Conservation (phyloP, 2,113 vertebrate genomes). For the Burhinus oedicnemus region DNA sequence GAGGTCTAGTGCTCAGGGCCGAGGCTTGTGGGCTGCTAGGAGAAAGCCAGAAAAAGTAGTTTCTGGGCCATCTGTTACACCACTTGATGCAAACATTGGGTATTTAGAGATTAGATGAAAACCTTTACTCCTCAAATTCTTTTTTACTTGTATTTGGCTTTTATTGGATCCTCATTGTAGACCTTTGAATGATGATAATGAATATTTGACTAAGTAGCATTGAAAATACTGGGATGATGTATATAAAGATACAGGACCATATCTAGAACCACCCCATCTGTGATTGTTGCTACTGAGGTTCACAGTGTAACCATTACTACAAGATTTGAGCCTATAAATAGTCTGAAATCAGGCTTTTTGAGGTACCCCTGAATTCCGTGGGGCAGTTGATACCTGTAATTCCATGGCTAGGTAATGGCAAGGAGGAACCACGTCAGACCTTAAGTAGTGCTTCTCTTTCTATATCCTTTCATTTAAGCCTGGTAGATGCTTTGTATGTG, state of each 20-base stretch:
- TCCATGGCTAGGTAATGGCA: background rate
- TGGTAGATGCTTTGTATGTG: background rate
- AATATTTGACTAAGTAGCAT: background rate
- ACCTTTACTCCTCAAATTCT: background rate
- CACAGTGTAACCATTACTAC: background rate
- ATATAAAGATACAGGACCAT: accelerated
- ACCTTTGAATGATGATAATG: background rate
- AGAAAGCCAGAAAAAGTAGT: background rate
- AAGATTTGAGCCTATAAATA: background rate
- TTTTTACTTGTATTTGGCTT: background rate
- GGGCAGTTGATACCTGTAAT: background rate
- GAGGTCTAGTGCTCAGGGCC: background rate
- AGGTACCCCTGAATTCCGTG: background rate
- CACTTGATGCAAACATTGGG: background rate
- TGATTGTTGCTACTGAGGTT: background rate
- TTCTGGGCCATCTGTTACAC: background rate
- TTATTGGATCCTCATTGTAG: background rate
- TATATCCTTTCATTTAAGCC: background rate
- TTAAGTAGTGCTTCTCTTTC: background rate
- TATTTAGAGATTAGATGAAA: background rate
- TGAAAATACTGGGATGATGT: background rate
- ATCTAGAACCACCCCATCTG: background rate
- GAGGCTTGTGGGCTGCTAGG: background rate
- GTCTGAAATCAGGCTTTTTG: background rate
- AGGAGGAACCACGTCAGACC: background rate